Evolutionary conservation across 2,888 invertebrate species (phyloP).

Genomic region (Euzetes globulus): DNA sequence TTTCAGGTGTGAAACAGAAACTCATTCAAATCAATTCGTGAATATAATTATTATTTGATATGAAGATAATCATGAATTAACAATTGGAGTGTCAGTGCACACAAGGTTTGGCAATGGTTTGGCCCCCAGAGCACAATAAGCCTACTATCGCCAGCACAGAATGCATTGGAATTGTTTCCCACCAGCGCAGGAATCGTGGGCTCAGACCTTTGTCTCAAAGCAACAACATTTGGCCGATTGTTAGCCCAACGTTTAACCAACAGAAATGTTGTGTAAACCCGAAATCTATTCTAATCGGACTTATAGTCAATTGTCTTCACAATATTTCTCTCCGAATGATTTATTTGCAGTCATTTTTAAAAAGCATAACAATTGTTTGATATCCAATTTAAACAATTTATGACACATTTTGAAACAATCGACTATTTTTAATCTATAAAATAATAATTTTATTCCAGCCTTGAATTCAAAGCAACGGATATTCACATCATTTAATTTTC

Average conservation of each 20-base stretch:
- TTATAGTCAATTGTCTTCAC: neutral
- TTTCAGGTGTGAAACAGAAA: neutral
- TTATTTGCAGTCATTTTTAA: neutral
- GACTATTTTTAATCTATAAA: neutral
- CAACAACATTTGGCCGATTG: neutral
- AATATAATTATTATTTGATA: slow-evolving; percentile 9
- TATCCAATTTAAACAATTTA: neutral
- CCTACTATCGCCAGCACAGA: neutral
- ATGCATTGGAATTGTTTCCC: neutral
- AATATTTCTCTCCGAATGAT: neutral
- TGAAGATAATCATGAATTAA: slow-evolving; percentile 14
- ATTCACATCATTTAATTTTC: slow-evolving; percentile 9
- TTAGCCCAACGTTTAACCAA: neutral
- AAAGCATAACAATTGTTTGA: neutral
- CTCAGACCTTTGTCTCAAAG: neutral
- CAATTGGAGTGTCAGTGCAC: slow-evolving; percentile 3
- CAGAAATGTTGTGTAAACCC: too few species aligned
- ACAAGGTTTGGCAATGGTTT: slow-evolving; percentile 12
- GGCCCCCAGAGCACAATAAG: slow-evolving; percentile 9
- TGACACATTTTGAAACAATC: neutral
- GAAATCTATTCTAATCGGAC: neutral
- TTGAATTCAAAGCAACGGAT: slow-evolving; percentile 10
- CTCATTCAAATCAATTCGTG: slow-evolving; percentile 9
- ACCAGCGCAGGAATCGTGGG: neutral
- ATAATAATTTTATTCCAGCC: neutral